Base-by-base conservation (phyloP, 2,888 invertebrate species). In the Microctonus hyperodae region DNA sequence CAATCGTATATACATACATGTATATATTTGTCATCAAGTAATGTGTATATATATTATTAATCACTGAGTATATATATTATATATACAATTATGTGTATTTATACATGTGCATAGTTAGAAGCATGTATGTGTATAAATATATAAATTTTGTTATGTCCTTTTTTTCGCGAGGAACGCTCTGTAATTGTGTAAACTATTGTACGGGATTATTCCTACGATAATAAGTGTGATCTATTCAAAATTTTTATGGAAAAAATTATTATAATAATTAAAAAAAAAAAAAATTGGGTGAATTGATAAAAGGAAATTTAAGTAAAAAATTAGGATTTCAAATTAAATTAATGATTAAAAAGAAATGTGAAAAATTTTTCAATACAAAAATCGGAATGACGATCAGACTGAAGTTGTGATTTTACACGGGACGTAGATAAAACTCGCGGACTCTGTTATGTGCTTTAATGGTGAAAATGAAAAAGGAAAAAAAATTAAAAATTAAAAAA, bases 111-210 rank as follows among this genome's bases (percentile, higher is more conserved):
- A 58, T 37, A 5, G 11, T 31, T 48, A 20, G 11, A 28, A 31
- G 35, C 48, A 48, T 28, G n/a, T 53, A 69, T 72, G 69, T 66
- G 72, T 70, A 69, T 75, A 72, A 72, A 74, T 72, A 73, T 73
- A 76, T 72, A 78, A 73, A 78, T 79, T 79, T 80, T 79, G 77
- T 79, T 79, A 79, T 78, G 58, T 69, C 63, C 56, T 70, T 79
- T 79, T 79, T 77, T 75, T 76, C 71, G 73, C 73, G 74, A 74
- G 75, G 23, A 28, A 73, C 72, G 70, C 67, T 78, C 68, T 74
- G 73, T 77, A 75, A 76, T 72, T 71, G 51, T 71, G 48, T 62
- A 62, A 66, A 33, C 51, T 64, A 70, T 70, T 72, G 71, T 69
- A 72, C 16, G 72, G 74, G 70, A 68, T 66, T 74, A 67, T 73